Conservation (phyloP, 2,888 invertebrate genomes). For the Hirtodrosophila cameraria region DNA sequence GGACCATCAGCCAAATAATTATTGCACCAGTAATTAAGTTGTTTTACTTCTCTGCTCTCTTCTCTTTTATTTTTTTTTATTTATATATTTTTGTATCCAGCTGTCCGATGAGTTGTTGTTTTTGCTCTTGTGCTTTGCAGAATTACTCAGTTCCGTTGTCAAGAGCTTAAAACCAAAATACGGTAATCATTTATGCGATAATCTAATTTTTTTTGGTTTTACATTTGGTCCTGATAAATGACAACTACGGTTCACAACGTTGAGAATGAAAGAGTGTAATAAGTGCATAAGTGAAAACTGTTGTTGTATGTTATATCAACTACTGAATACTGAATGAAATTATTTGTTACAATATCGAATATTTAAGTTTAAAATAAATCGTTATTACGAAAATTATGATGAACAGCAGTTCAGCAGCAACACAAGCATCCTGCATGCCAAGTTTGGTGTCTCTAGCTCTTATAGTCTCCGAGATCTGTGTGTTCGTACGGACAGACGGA, state of each 20-base stretch:
- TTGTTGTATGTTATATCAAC: neutral
- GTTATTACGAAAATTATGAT: too few species aligned
- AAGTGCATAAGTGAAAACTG: neutral
- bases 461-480: too few species aligned
- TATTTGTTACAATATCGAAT: too few species aligned
- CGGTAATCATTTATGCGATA: constrained; percentile 31
- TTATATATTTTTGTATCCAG: constrained; percentile 6
- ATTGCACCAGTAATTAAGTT: constrained; percentile 59
- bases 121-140: neutral
- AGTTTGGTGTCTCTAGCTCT: too few species aligned
- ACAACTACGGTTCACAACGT: constrained; percentile 6
- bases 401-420: too few species aligned
- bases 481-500: too few species aligned
- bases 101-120: neutral
- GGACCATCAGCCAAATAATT: constrained; percentile 45
- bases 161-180: constrained; percentile 42
- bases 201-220: constrained; percentile 1
- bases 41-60: constrained; percentile 37
- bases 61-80: neutral
- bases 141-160: constrained; percentile 12
- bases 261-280: too few species aligned
- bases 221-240: constrained; percentile 21
- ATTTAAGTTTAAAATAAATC: too few species aligned
- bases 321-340: too few species aligned
- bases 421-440: too few species aligned